A percentile compares a stretch with the other conserved stretches of the same genome.
phyloP scores from a whole-genome alignment of 1,140 invertebrate genomes.

The Diabrotica virgifera region DNA sequence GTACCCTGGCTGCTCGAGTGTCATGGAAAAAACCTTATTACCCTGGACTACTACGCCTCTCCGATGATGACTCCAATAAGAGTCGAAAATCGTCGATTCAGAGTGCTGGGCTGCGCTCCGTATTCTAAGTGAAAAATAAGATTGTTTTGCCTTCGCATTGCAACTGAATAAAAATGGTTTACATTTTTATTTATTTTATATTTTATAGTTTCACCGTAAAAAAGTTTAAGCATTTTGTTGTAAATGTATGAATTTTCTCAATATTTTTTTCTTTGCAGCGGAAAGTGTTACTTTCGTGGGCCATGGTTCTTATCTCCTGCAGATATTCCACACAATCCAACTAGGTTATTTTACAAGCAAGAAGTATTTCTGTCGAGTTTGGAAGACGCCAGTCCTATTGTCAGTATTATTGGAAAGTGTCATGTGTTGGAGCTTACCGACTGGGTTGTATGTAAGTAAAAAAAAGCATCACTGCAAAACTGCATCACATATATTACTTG shows the following conservation, averaged over 20 bases:
- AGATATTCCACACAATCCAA: conserved; percentile 75
- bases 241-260: neutral
- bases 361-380: conserved; percentile 91
- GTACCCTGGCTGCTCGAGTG: no score
- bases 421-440: conserved; percentile 87
- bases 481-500: no score
- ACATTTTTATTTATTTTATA: neutral
- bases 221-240: no score
- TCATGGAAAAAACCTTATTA: no score
- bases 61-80: no score
- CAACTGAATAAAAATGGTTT: no score
- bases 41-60: no score
- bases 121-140: no score
- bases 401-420: conserved; percentile 89
- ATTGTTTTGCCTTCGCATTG: no score
- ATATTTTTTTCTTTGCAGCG: conserved; percentile 57
- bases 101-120: no score
- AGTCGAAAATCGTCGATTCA: no score
- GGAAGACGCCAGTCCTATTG: conserved; percentile 87
- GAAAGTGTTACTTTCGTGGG: conserved; percentile 87
- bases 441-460: conserved; percentile 79
- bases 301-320: conserved; percentile 87
- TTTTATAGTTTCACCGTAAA: conserved; percentile 19
- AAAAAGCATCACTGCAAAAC: no score
- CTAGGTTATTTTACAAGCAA: conserved; percentile 87